Conservation (phyloP, 2,888 invertebrate genomes). For the Tipula helvola region DNA sequence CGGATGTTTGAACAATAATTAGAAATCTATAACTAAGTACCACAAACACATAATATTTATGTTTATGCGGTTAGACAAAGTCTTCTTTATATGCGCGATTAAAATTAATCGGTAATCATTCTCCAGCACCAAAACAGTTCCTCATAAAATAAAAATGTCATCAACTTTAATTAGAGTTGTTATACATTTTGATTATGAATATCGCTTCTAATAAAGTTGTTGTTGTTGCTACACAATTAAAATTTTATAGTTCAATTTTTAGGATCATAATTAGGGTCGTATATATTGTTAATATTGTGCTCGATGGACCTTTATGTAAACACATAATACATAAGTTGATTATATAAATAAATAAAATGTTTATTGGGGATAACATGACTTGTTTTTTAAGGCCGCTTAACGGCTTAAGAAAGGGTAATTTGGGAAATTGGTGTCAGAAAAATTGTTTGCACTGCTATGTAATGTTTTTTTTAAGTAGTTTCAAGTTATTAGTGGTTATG, state of each 20-base stretch:
- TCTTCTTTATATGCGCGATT: neutral
- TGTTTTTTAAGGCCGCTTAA: neutral
- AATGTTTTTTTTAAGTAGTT: too few species aligned
- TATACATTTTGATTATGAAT: neutral
- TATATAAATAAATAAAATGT: neutral
- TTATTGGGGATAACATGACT: neutral
- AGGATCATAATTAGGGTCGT: neutral
- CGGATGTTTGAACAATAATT: neutral
- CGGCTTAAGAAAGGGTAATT: neutral
- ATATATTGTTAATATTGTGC: neutral
- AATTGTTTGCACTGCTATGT: neutral
- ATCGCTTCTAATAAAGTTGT: neutral
- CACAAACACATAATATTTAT: neutral
- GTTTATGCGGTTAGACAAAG: neutral
- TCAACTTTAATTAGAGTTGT: neutral
- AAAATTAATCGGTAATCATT: neutral
- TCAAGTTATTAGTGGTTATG: too few species aligned
- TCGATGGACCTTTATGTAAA: neutral
- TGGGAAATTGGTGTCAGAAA: neutral
- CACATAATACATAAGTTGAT: neutral
- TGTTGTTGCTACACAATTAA: neutral
- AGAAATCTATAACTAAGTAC: neutral
- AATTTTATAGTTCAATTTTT: neutral
- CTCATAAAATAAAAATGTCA: neutral
- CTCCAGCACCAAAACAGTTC: neutral